phyloP scores from a whole-genome alignment of 2,113 vertebrate species.

The Eulemur macaco region DNA sequence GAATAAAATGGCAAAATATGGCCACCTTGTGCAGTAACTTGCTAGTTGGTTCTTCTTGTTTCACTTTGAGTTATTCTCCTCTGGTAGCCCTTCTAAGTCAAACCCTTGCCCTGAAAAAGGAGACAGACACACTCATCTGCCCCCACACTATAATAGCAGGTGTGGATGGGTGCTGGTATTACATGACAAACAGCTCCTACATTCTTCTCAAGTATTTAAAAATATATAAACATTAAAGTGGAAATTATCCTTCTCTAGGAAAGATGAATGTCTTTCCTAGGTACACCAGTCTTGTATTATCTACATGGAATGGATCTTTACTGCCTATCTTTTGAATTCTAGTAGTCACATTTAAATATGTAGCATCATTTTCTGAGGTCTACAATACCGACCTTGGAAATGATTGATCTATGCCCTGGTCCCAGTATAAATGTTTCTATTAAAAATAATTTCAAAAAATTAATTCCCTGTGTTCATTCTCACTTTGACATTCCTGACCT shows the following conservation, averaged over 20 bases:
- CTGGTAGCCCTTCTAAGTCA: neutral
- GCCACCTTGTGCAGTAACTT: neutral
- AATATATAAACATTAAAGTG: neutral
- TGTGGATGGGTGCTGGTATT: neutral
- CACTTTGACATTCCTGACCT: neutral
- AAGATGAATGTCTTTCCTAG: neutral
- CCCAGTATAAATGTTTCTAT: neutral
- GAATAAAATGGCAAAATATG: neutral
- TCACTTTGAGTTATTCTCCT: neutral
- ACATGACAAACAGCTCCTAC: neutral
- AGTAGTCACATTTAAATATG: neutral
- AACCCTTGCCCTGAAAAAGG: neutral
- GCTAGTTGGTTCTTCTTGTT: neutral
- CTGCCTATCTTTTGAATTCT: neutral
- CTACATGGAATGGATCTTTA: neutral
- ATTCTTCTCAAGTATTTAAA: neutral
- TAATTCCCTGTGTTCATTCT: neutral
- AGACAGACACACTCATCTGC: neutral
- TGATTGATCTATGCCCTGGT: neutral
- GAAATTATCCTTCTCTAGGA: neutral
- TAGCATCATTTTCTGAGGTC: too few relatives aligned
- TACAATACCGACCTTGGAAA: neutral
- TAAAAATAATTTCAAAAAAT: neutral
- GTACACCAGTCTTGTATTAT: neutral
- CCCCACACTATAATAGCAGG: neutral